These are phyloP conservation scores for Philaethria dido DNA, from an alignment of 2,888 invertebrate species.

Conservation along the genomic window DNA sequence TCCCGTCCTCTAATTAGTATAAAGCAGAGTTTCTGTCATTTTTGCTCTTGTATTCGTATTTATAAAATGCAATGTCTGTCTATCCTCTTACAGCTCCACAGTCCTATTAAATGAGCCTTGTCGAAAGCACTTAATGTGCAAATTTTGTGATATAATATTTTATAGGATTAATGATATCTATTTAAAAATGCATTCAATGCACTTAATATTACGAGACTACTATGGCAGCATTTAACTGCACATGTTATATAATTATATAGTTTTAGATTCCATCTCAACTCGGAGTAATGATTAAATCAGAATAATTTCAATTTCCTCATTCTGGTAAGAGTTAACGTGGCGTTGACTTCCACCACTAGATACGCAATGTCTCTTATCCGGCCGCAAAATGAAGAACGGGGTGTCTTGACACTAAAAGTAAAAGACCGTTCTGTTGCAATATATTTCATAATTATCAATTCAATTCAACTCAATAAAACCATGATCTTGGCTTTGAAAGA, in stretches of 20 bases:
- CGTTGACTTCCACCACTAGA: not conserved
- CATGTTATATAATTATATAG: not conserved
- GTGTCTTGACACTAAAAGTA: too few relatives aligned
- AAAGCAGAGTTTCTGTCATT: constrained; percentile 16
- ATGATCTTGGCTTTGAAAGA: not conserved
- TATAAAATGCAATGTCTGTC: constrained; percentile 23
- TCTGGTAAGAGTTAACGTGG: not conserved
- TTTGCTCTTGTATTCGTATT: constrained; percentile 21
- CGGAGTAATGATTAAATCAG: not conserved
- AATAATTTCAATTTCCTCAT: too few relatives aligned
- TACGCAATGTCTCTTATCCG: not conserved
- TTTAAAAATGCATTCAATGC: not conserved
- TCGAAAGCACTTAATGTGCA: constrained; percentile 19
- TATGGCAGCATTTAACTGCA: not conserved
- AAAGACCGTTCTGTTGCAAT: too few relatives aligned
- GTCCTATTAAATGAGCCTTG: constrained; percentile 16
- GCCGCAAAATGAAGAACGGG: too few relatives aligned
- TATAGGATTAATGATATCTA: not conserved
- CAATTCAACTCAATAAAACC: too few relatives aligned
- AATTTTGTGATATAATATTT: constrained; percentile 11
- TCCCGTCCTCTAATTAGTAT: constrained; percentile 18
- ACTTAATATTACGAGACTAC: not conserved
- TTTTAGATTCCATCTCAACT: not conserved
- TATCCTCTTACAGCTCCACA: constrained; percentile 12
- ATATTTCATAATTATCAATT: too few relatives aligned